A percentile compares a stretch with the other conserved stretches of the same genome.
These are phyloP conservation scores for Siphlonurus alternatus DNA, from an alignment of 2,888 invertebrate genomes.

Conservation along the genomic window DNA sequence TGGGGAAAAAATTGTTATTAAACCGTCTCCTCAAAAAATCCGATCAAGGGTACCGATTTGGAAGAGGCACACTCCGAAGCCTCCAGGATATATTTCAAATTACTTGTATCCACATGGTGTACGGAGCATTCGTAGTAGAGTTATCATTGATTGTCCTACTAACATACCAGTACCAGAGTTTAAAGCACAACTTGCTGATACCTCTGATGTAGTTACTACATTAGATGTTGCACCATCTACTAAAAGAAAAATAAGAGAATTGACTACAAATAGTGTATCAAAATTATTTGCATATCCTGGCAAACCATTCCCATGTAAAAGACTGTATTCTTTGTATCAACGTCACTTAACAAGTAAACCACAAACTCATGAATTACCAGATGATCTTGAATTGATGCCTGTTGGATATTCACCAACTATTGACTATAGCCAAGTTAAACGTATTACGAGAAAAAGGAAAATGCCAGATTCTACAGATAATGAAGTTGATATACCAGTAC, in stretches of 20 bases:
- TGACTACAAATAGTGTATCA: slow-evolving; percentile 7
- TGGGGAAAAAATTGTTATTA: no score
- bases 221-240: slow-evolving; percentile 11
- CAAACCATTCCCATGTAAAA: not conserved
- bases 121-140: slow-evolving; percentile 7
- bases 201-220: slow-evolving; percentile 10
- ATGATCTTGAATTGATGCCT: not conserved
- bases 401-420: not conserved
- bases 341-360: not conserved
- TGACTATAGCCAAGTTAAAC: not conserved
- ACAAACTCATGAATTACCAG: not conserved
- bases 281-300: slow-evolving; percentile 2
- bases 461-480: not conserved
- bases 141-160: slow-evolving; percentile 11
- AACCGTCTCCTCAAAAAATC: not conserved
- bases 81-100: not conserved
- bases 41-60: not conserved
- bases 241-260: slow-evolving; percentile 8
- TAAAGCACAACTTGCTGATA: slow-evolving; percentile 11
- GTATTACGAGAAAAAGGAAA: not conserved
- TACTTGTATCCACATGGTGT: not conserved
- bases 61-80: not conserved
- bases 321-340: not conserved
- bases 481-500: not conserved
- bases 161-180: slow-evolving; percentile 12